Percentiles rank a stretch among this genome's conserved stretches.
phyloP scores from a whole-genome alignment of 1,140 invertebrate species.

The Mercenaria mercenaria region DNA sequence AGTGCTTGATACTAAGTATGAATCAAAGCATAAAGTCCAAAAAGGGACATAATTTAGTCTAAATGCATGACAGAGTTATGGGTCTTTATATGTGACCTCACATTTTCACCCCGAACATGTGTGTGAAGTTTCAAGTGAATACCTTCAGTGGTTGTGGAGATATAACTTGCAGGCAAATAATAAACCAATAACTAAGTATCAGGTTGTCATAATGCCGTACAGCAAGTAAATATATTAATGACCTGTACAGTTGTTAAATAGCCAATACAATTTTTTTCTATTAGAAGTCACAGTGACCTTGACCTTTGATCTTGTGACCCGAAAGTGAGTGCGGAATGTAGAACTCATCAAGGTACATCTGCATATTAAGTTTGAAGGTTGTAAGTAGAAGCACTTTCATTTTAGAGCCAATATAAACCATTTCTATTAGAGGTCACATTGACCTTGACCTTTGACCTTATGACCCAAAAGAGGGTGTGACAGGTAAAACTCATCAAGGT shows the following conservation, averaged over 20 bases:
- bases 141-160: background rate
- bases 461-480: conserved; percentile 37
- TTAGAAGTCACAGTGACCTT: conserved; percentile 7
- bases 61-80: background rate
- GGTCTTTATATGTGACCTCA: background rate
- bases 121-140: conserved; percentile 1
- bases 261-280: background rate
- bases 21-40: background rate
- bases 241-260: too few relatives aligned
- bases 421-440: background rate
- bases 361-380: background rate
- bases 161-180: background rate
- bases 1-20: background rate
- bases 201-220: too few relatives aligned
- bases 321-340: background rate
- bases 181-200: too few relatives aligned
- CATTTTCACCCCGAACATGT: background rate
- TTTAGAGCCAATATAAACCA: background rate
- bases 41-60: background rate
- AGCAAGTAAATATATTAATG: too few relatives aligned
- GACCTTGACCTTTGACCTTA: conserved; percentile 26
- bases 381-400: background rate
- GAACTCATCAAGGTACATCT: background rate
- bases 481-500: conserved; percentile 27
- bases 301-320: background rate